These are phyloP conservation scores for Drosophila sp. DNA, from an alignment of 1,140 invertebrate genomes.

Conservation along the genomic window DNA sequence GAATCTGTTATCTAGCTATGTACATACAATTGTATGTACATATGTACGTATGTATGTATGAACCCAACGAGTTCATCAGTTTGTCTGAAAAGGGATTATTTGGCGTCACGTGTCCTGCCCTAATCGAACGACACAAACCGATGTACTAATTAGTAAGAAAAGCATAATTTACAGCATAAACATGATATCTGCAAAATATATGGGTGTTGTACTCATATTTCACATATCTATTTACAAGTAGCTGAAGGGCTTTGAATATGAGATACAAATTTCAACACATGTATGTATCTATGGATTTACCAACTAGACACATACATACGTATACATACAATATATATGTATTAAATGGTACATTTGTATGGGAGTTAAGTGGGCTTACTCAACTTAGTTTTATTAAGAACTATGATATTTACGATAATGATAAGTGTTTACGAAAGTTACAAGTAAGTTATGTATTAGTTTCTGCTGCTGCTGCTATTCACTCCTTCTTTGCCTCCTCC, in stretches of 20 bases:
- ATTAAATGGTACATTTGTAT: too few species aligned
- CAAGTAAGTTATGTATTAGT: too few species aligned
- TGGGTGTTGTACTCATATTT: conserved; percentile 24
- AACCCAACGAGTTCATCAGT: conserved; percentile 17
- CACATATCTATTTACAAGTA: background rate
- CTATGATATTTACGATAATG: too few species aligned
- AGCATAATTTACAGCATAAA: conserved; percentile 56
- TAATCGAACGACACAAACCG: conserved; percentile 55
- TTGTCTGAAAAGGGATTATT: conserved; percentile 39
- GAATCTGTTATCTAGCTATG: conserved; percentile 38
- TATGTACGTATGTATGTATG: background rate
- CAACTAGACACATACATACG: conserved; percentile 25
- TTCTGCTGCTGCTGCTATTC: too few species aligned
- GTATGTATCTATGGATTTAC: conserved; percentile 5
- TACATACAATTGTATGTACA: too few species aligned
- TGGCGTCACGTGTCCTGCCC: conserved; percentile 46
- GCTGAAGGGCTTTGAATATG: conserved; percentile 42
- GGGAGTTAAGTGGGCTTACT: too few species aligned
- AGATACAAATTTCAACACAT: conserved; percentile 44
- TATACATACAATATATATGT: conserved; percentile 15
- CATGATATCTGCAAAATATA: conserved; percentile 48
- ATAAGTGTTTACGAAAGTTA: too few species aligned
- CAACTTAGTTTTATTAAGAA: too few species aligned
- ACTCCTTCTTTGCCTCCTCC: too few species aligned
- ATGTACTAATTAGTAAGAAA: conserved; percentile 55